Evolutionary conservation across 2,113 vertebrate genomes (phyloP).

Genomic region (Hemiprocne comata): DNA sequence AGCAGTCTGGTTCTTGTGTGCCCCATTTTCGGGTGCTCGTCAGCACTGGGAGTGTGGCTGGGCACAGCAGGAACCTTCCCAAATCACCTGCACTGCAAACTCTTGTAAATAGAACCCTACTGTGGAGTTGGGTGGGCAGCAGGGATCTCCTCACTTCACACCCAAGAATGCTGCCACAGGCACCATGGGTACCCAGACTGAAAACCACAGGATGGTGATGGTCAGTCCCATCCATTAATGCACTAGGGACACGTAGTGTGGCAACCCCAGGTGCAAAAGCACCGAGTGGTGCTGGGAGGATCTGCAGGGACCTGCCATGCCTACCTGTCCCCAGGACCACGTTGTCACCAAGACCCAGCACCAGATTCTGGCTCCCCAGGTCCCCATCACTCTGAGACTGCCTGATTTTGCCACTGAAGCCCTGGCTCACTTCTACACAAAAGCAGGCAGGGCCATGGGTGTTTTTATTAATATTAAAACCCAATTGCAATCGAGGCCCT

Average conservation of each 20-base stretch:
- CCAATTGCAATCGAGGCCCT: neutral
- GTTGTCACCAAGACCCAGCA: neutral
- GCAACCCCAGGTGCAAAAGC: neutral
- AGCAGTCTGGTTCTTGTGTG: neutral
- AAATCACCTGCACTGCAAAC: neutral
- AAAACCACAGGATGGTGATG: accelerated
- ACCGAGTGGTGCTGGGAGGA: accelerated
- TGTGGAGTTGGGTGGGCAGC: accelerated
- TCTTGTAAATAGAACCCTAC: neutral
- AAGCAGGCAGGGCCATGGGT: neutral
- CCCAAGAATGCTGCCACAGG: neutral
- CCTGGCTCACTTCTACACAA: neutral
- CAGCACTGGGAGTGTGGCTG: accelerated
- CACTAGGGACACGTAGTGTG: neutral
- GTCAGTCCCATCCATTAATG: neutral
- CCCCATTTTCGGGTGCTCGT: neutral
- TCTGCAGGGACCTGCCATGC: neutral
- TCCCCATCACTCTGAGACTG: neutral
- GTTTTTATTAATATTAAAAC: neutral
- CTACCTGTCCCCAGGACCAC: neutral
- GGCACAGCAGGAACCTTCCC: neutral
- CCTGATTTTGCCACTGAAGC: neutral
- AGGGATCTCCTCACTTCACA: accelerated
- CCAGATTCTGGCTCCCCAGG: neutral
- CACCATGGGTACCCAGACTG: neutral